These are phyloP conservation scores for Austrofundulus limnaeus DNA, from an alignment of 2,113 vertebrate species.

Conservation along the genomic window DNA sequence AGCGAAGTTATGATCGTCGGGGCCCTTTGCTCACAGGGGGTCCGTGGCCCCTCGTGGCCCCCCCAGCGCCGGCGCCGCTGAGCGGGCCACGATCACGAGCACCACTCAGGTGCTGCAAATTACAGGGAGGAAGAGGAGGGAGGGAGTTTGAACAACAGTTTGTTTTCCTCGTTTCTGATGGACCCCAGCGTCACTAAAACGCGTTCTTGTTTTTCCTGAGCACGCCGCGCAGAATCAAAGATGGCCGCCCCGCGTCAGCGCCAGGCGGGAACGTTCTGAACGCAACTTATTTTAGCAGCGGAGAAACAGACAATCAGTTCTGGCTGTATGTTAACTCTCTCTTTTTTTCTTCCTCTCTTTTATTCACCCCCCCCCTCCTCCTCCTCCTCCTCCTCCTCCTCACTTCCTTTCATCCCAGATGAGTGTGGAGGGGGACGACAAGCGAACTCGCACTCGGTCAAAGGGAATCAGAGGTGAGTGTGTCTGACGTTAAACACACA, in stretches of 20 bases:
- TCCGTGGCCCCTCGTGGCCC: slow-evolving; percentile 58
- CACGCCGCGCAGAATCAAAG: slow-evolving; percentile 6
- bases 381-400: neutral
- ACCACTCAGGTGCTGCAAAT: slow-evolving; percentile 74
- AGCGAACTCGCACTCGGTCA: slow-evolving; percentile 90
- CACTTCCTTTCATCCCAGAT: slow-evolving; percentile 80
- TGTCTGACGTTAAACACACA: slow-evolving; percentile 5
- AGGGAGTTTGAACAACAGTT: slow-evolving; percentile 29
- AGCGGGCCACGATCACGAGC: slow-evolving; percentile 64
- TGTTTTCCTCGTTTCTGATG: slow-evolving; percentile 19
- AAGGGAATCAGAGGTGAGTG: slow-evolving; percentile 92
- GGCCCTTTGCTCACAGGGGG: slow-evolving; percentile 60
- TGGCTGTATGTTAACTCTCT: neutral
- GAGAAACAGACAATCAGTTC: slow-evolving; percentile 9
- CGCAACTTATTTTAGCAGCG: slow-evolving; percentile 22
- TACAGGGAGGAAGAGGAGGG: slow-evolving; percentile 52
- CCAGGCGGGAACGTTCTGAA: slow-evolving; percentile 18
- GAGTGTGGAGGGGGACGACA: slow-evolving; percentile 92
- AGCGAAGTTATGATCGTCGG: slow-evolving; percentile 67
- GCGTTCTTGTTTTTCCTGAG: neutral
- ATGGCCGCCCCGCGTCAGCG: slow-evolving; percentile 28
- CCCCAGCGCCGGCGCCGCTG: slow-evolving; percentile 31
- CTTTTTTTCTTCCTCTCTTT: neutral
- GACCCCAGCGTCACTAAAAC: too few species aligned
- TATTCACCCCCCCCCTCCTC: neutral